Base-by-base conservation (phyloP, 2,113 vertebrate genomes). In the pig (Sus scrofa) region DNA sequence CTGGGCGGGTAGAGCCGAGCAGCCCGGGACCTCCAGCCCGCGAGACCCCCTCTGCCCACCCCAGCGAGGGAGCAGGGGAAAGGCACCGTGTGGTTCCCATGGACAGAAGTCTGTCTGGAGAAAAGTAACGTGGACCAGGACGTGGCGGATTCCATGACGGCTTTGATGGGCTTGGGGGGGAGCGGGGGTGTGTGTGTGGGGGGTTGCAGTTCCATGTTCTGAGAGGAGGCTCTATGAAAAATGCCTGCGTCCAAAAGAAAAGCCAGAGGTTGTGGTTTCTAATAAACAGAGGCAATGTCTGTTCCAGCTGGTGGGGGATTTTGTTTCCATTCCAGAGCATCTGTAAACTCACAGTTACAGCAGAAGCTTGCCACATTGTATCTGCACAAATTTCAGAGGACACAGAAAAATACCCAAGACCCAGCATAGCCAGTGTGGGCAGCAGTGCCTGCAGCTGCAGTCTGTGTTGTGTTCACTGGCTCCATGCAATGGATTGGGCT, bases 201-300 rank as follows among this genome's bases (percentile, higher is more conserved):
- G 4, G 44, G 22, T 56, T 22, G 52, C 6, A 0, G 13, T n/a
- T 7, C 52, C 20, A 8, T 6, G 0, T 34, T 34, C 6, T 7
- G 52, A 30, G 3, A 2, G 52, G 12, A 34, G 13, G 30, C n/a
- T 18, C 9, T 16, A 1, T 1, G 83, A n/a, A 54, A 2, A 52
- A 52, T 52, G 11, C 54, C 14, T 54, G 18, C 44, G 8, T 56
- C 5, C 20, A 9, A 2, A 30, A 6, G 11, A 34, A 54, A 16
- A 85, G 9, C 4, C 2, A 20, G 82, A 27, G 32, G 14, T 26
- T 12, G 54, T 5, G 7, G 5, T 12, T 14, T 27, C 44, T 7
- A 11, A 9, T 6, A 20, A 4, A 71, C 27, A 16, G 7, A 1
- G 1, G 50, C n/a, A 7, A 18, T 24, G 4, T 0, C 1, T 18